A percentile compares a stretch with the other conserved stretches of the same genome.
Conservation (phyloP, 1,140 invertebrate species). For the Tetraneura akinire region DNA sequence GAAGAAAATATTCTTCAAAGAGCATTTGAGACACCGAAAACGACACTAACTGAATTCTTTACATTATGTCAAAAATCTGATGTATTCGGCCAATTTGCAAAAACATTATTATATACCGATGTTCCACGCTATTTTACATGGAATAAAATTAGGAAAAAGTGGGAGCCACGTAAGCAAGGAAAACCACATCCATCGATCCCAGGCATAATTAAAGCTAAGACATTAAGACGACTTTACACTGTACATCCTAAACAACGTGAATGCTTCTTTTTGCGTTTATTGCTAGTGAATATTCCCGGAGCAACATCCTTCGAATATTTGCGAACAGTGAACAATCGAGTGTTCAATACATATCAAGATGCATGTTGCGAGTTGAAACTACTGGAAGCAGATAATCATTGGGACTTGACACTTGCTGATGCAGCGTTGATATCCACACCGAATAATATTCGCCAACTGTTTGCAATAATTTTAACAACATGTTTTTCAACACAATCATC, state of each 20-base stretch:
- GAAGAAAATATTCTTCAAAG: no score
- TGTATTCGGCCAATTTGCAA: no score
- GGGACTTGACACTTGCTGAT: constrained; percentile 14
- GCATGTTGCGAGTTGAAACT: neutral
- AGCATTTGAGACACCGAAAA: no score
- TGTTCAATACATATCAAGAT: neutral
- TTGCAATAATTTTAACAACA: constrained; percentile 2
- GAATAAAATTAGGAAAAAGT: neutral
- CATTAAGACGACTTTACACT: neutral
- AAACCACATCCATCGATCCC: neutral
- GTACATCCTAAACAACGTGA: no score
- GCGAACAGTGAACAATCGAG: no score
- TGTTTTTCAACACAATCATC: neutral
- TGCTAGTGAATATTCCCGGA: neutral
- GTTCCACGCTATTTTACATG: no score
- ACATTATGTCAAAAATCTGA: no score
- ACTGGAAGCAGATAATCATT: neutral
- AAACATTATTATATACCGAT: no score
- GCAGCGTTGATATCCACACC: constrained; percentile 7
- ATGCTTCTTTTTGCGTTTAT: no score
- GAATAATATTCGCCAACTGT: neutral
- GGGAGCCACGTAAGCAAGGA: neutral
- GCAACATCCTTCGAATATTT: neutral
- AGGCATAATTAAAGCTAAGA: neutral
- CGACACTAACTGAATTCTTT: no score